Evolutionary conservation across 2,113 vertebrate species (phyloP).

Genomic region (Urocolius indicus): DNA sequence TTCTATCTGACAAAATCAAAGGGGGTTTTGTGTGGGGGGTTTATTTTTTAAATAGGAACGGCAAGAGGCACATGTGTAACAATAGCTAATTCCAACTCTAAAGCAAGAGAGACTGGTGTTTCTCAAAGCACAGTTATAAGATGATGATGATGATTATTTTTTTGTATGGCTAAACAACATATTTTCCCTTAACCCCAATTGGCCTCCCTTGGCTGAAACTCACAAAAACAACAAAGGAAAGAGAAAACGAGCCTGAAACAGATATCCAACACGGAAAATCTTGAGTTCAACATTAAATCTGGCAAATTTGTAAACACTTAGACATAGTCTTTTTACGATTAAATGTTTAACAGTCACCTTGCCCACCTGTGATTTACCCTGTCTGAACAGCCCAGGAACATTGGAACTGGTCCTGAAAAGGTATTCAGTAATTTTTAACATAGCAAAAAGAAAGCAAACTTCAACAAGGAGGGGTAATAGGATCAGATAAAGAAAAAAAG

Average conservation of each 20-base stretch:
- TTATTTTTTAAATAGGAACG: neutral
- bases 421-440: constrained; percentile 21
- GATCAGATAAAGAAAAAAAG: constrained; percentile 55
- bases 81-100: neutral
- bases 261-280: constrained; percentile 8
- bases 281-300: neutral
- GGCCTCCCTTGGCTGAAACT: constrained; percentile 49
- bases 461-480: neutral
- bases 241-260: constrained; percentile 19
- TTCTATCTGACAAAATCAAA: neutral
- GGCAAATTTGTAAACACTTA: neutral
- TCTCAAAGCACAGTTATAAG: constrained; percentile 15
- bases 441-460: constrained; percentile 14
- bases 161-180: constrained; percentile 57
- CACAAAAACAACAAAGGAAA: constrained; percentile 43
- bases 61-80: constrained; percentile 10
- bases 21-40: neutral
- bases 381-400: neutral
- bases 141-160: constrained; percentile 35
- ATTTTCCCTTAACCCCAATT: constrained; percentile 63
- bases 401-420: neutral
- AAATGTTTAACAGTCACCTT: neutral
- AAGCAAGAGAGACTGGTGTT: neutral
- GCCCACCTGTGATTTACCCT: neutral
- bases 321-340: neutral